Base-by-base conservation (phyloP, 2,888 invertebrate genomes). In the Orchestes rusci region DNA sequence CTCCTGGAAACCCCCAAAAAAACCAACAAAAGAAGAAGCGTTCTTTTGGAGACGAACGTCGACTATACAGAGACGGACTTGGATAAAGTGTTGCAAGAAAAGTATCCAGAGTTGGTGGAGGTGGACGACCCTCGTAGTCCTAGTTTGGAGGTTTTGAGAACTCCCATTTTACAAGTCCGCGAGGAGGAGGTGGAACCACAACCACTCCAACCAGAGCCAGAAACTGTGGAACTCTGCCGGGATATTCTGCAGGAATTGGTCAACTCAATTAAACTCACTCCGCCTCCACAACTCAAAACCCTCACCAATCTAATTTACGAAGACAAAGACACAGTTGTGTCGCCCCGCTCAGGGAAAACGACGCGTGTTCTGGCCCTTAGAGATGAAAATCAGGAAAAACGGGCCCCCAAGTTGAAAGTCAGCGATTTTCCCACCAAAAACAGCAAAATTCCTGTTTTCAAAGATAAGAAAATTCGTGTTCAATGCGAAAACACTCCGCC, bases 61-160 rank as follows among this genome's bases (percentile, higher is more conserved):
- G 78, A 79, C 55, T 78, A 69, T 66, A 61, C 73, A 20, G 77
- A 76, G 60, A 70, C 70, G 16, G 63, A 70, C 58, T 56, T 70
- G 29, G 70, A 70, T 59, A 56, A 39, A 23, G 64, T 63, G 13
- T 49, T 60, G 27, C 51, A 57, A 45, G 51, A 56, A 39, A 57
- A 58, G 48, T 39, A 40, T 38, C 23, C 33, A 27, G 48, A n/a
- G n/a, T n/a, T n/a, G n/a, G n/a, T n/a, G n/a, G n/a, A n/a, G n/a
- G n/a, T n/a, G n/a, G n/a, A n/a, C n/a, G 68, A 79, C 58, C 78
- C 77, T 20, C 69, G 78, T 27, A 78, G 78, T 2, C 77, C 78
- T 16, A 71, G 76, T 34, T 68, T 70, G 45, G 77, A 77, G 43
- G 75, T 77, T 64, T 71, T 72, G 45, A 67, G 77, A 41, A 78